Conservation (phyloP, 2,113 vertebrate genomes). For the Tachysurus vachellii region DNA sequence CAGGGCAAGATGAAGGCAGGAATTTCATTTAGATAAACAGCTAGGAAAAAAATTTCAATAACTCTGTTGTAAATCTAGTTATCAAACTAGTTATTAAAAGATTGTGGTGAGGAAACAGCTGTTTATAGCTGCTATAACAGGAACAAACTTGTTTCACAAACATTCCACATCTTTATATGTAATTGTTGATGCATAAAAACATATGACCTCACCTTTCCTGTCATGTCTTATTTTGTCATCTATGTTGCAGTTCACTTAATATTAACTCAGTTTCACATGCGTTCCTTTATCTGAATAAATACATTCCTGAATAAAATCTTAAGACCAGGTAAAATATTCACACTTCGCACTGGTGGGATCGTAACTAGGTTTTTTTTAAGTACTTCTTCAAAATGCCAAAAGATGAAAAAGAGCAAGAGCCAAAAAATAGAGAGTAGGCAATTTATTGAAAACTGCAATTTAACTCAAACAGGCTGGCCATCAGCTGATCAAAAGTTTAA, state of each 20-base stretch:
- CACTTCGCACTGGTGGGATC: too few species aligned
- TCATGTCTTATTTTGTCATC: not conserved
- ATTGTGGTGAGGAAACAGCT: not conserved
- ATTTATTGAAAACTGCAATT: too few species aligned
- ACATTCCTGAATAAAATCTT: not conserved
- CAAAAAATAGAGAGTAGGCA: too few species aligned
- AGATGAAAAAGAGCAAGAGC: too few species aligned
- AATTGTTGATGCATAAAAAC: not conserved
- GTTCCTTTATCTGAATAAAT: not conserved
- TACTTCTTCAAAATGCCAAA: too few species aligned
- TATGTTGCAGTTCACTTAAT: not conserved
- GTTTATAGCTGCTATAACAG: not conserved
- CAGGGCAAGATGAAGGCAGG: not conserved
- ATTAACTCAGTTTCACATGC: not conserved
- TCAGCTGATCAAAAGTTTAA: too few species aligned
- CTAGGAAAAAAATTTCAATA: not conserved
- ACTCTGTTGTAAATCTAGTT: not conserved
- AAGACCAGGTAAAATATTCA: too few species aligned
- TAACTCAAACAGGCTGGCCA: too few species aligned
- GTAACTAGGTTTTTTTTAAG: too few species aligned
- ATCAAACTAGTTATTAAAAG: not conserved
- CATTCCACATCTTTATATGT: not conserved
- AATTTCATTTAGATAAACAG: not conserved
- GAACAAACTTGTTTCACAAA: not conserved
- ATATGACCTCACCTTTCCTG: not conserved